Evolutionary conservation across 1,140 invertebrate species (phyloP).

Genomic region (Drosophila watanabei): DNA sequence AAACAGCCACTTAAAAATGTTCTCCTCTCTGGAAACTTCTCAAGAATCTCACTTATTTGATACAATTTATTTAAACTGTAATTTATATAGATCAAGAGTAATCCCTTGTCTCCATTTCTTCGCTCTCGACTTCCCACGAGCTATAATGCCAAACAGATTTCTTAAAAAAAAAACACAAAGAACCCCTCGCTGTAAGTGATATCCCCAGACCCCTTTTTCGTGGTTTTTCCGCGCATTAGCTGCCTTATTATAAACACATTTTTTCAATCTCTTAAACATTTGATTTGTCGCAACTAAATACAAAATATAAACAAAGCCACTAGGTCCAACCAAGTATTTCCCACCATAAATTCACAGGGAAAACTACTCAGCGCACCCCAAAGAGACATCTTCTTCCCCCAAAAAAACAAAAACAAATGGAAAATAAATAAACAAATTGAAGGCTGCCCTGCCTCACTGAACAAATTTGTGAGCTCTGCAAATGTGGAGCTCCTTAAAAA

Average conservation of each 20-base stretch:
- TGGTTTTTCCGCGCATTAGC: constrained; percentile 62
- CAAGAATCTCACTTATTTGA: neutral
- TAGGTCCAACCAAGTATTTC: constrained; percentile 53
- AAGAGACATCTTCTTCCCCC: constrained; percentile 1
- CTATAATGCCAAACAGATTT: constrained; percentile 19
- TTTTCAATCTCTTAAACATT: constrained; percentile 50
- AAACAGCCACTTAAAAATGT: neutral
- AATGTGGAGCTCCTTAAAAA: constrained; percentile 52
- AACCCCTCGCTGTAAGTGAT: constrained; percentile 52
- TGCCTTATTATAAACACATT: constrained; percentile 77
- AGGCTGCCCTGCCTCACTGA: constrained; percentile 60
- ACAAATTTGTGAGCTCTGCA: constrained; percentile 74
- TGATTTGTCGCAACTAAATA: constrained; percentile 62
- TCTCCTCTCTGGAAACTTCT: neutral
- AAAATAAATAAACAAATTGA: constrained; percentile 53
- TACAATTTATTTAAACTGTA: neutral
- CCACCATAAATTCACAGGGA: constrained; percentile 72
- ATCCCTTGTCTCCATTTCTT: neutral
- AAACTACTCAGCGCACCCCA: constrained; percentile 50
- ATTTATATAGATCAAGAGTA: neutral
- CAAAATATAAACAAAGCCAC: constrained; percentile 64
- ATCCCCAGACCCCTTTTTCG: constrained; percentile 60
- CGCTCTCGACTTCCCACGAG: constrained; percentile 22
- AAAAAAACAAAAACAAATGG: constrained; percentile 16
- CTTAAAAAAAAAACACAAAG: neutral